These are phyloP conservation scores for Yponomeuta sedellus DNA, from an alignment of 2,888 invertebrate species.

Conservation along the genomic window DNA sequence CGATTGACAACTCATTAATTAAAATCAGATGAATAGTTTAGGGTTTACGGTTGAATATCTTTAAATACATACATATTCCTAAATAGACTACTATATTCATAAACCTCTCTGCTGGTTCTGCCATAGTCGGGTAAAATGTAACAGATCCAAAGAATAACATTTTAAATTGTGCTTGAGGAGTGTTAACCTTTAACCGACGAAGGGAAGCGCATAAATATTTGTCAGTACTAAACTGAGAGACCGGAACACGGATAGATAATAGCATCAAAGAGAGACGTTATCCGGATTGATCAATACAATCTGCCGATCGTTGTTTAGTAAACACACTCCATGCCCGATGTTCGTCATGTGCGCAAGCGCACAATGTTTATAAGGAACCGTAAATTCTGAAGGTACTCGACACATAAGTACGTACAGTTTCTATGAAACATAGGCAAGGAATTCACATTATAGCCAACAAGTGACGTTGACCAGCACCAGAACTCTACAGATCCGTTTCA, in stretches of 20 bases:
- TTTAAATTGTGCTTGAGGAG: no score
- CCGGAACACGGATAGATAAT: not conserved
- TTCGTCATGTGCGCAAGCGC: constrained; percentile 47
- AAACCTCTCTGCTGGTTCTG: no score
- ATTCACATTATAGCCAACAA: not conserved
- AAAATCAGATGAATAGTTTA: no score
- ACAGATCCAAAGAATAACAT: no score
- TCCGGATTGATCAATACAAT: not conserved
- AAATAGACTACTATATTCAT: no score
- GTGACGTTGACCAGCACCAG: not conserved
- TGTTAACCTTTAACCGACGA: not conserved
- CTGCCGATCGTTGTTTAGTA: constrained; percentile 43
- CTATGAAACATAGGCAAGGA: not conserved
- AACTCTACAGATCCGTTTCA: not conserved
- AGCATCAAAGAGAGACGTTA: not conserved
- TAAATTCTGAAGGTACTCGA: not conserved
- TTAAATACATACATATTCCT: no score
- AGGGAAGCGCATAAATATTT: not conserved
- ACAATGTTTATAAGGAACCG: constrained; percentile 23
- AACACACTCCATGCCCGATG: constrained; percentile 39
- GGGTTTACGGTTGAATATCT: no score
- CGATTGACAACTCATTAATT: no score
- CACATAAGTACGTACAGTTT: not conserved
- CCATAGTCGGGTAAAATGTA: no score
- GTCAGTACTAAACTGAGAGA: not conserved